Base-by-base conservation (phyloP, 1,140 invertebrate genomes). In the Meteorus sp. region DNA sequence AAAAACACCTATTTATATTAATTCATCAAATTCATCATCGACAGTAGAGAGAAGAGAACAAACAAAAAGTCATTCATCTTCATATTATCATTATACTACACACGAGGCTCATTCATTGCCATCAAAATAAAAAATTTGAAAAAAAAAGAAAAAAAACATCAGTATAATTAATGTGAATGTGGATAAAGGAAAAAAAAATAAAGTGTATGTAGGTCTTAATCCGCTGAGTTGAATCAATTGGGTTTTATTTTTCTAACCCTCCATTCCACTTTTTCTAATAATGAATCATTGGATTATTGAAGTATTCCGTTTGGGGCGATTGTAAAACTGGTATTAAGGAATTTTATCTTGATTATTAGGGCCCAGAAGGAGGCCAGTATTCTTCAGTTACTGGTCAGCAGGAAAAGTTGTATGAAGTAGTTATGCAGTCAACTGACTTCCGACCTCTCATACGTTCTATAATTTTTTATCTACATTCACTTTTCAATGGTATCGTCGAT, bases 81-180 rank as follows among this genome's bases (percentile, higher is more conserved):
- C 29, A 57, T 57, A 11, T 33, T 13, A 15, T 57, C 44, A 57
- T 48, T 19, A 35, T 50, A 31, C n/a, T 31, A 23, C 31, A 44
- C 41, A 9, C 2, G 41, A 45, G 23, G 27, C 25, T 29, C 53
- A 50, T 57, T 64, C 57, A 61, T 39, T 64, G 59, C 41, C 59
- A 67, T 69, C 54, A 63, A 66, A 45, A 41, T 68, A 52, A n/a
- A n/a, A n/a, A n/a, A n/a, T n/a, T n/a, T n/a, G n/a, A n/a, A n/a
- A n/a, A n/a, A n/a, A n/a, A n/a, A n/a, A n/a, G n/a, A n/a, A n/a
- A n/a, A n/a, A n/a, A n/a, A 7, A 41, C 39, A 27, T 45, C 53
- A 56, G 57, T 70, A 70, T 68, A 70, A 68, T 68, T 68, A 63
- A 71, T 71, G 66, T 71, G 68, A 71, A 68, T 71, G 68, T 71